Conservation (phyloP, 2,797 vertebrate species). For the Sarcoramphus papa region DNA sequence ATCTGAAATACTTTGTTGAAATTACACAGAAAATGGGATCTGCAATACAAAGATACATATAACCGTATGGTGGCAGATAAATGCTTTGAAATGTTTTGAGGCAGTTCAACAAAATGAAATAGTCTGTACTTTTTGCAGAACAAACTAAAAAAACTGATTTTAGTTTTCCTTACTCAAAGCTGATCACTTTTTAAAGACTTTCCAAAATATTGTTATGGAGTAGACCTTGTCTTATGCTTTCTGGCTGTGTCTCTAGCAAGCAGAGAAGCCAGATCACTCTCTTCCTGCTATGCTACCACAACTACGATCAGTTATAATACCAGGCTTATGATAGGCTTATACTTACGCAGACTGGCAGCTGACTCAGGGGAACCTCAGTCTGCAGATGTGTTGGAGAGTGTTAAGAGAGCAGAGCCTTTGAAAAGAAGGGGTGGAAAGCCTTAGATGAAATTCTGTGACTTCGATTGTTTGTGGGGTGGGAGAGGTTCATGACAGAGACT, state of each 20-base stretch:
- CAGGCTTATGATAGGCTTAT: not conserved
- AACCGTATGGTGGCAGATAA: not conserved
- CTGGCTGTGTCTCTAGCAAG: not conserved
- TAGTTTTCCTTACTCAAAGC: not conserved
- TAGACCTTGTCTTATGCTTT: not conserved
- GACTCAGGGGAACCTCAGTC: not conserved
- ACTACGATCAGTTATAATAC: not conserved
- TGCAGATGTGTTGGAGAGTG: not conserved
- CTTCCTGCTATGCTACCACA: not conserved
- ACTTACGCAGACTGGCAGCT: not conserved
- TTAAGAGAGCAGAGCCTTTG: slow-evolving; percentile 1
- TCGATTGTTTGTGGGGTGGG: slow-evolving; percentile 12
- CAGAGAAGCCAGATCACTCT: not conserved
- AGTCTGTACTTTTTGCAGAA: not conserved
- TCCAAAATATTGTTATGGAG: not conserved
- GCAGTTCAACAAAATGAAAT: not conserved
- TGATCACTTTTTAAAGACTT: not conserved
- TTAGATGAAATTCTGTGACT: slow-evolving; percentile 16
- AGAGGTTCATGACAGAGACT: not conserved
- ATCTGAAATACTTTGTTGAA: not conserved
- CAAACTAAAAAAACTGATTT: not conserved
- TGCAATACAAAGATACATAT: not conserved
- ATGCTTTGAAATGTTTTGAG: not conserved
- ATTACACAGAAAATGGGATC: not conserved
- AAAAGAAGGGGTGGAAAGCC: slow-evolving; percentile 1